Evolutionary conservation across 2,113 vertebrate genomes (phyloP).

Genomic region (Benthochromis sp.): DNA sequence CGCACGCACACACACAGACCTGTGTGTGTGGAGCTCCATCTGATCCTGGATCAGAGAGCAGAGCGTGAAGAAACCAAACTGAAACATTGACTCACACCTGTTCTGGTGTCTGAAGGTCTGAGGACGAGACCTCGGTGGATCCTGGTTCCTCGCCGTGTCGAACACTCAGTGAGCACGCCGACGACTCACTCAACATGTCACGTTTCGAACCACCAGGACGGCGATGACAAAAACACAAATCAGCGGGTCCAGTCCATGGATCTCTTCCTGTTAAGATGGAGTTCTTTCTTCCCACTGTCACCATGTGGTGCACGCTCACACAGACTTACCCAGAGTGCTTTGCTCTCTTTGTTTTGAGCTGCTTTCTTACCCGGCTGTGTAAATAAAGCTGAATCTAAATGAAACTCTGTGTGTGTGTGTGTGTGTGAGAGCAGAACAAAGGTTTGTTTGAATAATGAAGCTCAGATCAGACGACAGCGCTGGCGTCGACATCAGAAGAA

Average conservation of each 20-base stretch:
- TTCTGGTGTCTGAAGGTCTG: neutral
- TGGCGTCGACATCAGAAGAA: neutral
- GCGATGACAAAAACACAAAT: neutral
- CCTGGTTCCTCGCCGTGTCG: fast-evolving
- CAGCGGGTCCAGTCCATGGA: fast-evolving
- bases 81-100: neutral
- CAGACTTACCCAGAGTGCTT: neutral
- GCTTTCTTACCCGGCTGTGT: neutral
- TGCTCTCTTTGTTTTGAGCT: neutral
- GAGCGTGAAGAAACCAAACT: neutral
- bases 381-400: neutral
- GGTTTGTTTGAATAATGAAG: neutral
- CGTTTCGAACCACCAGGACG: neutral
- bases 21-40: neutral
- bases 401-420: neutral
- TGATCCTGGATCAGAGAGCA: neutral
- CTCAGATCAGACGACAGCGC: neutral
- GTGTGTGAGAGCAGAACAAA: neutral
- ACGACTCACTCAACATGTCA: no score
- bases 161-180: fast-evolving
- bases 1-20: fast-evolving
- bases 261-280: neutral
- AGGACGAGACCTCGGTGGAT: neutral
- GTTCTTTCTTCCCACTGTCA: neutral
- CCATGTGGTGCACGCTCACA: neutral